Conservation (phyloP, 2,113 vertebrate species). For the Poicephalus gulielmi region DNA sequence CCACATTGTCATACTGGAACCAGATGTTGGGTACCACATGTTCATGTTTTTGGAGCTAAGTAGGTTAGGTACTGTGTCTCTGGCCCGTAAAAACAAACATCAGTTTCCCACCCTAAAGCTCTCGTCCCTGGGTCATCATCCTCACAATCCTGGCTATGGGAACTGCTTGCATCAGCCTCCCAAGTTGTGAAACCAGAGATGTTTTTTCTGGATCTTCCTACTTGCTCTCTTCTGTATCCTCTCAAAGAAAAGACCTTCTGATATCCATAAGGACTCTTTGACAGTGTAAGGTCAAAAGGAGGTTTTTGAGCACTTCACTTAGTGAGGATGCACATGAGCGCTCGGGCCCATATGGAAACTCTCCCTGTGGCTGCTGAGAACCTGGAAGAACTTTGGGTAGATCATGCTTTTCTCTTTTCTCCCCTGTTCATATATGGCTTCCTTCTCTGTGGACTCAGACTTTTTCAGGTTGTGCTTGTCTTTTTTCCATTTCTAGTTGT, state of each 20-base stretch:
- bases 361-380: neutral
- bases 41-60: neutral
- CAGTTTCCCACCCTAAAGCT: constrained; percentile 3
- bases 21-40: constrained; percentile 11
- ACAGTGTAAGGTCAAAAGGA: neutral
- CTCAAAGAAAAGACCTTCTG: neutral
- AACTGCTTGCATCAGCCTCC: neutral
- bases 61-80: neutral
- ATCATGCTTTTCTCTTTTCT: neutral
- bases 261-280: neutral
- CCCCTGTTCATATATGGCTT: neutral
- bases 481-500: neutral
- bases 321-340: neutral
- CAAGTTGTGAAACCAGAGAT: neutral
- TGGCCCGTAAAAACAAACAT: neutral
- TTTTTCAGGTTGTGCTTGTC: neutral
- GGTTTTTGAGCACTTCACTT: neutral
- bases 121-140: neutral
- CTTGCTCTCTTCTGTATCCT: neutral
- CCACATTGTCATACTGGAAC: neutral
- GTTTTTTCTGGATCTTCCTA: neutral
- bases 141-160: neutral
- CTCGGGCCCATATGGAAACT: neutral
- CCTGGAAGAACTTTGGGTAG: neutral
- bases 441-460: neutral